Conservation (phyloP, 1,140 invertebrate species). For the Sycobia sp. region DNA sequence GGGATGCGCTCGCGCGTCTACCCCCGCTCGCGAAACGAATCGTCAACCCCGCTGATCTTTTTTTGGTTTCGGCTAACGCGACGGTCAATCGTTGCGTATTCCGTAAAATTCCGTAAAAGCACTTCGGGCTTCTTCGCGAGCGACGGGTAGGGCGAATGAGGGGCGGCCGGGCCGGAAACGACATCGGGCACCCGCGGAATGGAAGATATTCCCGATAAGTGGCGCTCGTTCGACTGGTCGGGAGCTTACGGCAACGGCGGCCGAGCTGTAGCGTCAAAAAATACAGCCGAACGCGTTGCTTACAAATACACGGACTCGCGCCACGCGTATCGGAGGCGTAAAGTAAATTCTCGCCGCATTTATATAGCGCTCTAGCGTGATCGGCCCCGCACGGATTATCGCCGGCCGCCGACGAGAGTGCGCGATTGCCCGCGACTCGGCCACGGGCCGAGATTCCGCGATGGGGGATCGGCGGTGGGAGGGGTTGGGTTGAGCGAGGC, state of each 20-base stretch:
- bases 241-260: no score
- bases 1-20: neutral
- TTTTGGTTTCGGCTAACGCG: no score
- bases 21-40: neutral
- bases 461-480: neutral
- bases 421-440: slow-evolving; percentile 7
- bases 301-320: no score
- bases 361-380: slow-evolving; percentile 22
- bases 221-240: no score
- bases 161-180: no score
- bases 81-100: no score
- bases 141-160: no score
- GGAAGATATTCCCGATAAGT: slow-evolving; percentile 8
- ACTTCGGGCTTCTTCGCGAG: no score
- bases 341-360: slow-evolving; percentile 7
- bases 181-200: neutral
- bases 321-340: neutral
- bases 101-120: no score
- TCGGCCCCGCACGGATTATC: slow-evolving; percentile 12
- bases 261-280: no score
- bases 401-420: neutral
- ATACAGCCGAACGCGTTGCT: no score
- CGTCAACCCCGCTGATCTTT: neutral
- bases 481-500: neutral
- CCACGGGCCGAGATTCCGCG: neutral